Evolutionary conservation across 2,888 invertebrate species (phyloP), one percentile per base, ranked within the genome.

Genomic region (Leucophenga montana): DNA sequence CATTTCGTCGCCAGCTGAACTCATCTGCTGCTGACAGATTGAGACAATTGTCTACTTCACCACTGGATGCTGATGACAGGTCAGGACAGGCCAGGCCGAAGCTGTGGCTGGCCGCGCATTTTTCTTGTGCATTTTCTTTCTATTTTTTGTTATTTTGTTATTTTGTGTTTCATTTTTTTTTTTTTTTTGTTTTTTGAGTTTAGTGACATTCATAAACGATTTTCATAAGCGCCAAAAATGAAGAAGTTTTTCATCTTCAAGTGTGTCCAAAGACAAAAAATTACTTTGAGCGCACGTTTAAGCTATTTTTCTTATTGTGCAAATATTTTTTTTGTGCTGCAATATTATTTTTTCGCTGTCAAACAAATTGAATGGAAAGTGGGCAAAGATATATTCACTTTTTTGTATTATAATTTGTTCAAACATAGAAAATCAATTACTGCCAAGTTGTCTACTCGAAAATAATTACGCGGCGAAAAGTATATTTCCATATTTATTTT

Each of bases 351-450:
- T 16, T 53, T 53, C 20, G 1, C 39, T 39, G 39, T 39, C 39
- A 8, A 39, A 8, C 39, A 39, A 39, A 11, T 18, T 20, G 14
- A 54, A 5, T n/a, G 50, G 53, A 20, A 53, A 20, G 16, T 53
- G 16, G 2, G 18, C 9, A 39, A 11, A 39, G 8, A 39, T 39
- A 5, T 39, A 39, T 39, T 39, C 39, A 39, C 39, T 39, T 3
- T 8, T 39, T 39, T 39, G 39, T 39, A 39, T 5, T 11, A 8
- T 11, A 39, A 39, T 39, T 39, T 39, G 11, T 39, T 39, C 39
- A 73, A 66, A 22, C 57, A 70, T 44, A 69, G 54, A 66, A 76
- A 82, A 77, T 82, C 85, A 82, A 85, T 81, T 79, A 75, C 71
- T 71, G 73, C 50, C 78, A 69, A 80, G 73, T 75, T 74, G 83